These are phyloP conservation scores for Brachionichthys hirsutus DNA, from an alignment of 2,113 vertebrate species.

Conservation along the genomic window DNA sequence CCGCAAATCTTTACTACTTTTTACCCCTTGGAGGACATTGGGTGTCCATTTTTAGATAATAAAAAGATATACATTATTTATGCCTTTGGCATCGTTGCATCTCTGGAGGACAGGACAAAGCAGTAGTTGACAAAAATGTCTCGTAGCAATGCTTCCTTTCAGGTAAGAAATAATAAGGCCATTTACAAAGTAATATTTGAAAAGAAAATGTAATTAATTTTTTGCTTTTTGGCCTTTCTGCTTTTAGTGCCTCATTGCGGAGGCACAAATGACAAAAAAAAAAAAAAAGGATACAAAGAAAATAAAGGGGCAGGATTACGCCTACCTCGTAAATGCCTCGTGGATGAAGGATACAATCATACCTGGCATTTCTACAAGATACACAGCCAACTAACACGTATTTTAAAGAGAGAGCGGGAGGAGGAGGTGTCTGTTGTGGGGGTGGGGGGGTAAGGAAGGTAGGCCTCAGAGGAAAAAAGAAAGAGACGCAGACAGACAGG, in stretches of 20 bases:
- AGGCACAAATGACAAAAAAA: no score
- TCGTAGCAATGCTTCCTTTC: no score
- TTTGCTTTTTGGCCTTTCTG: conserved; percentile 35
- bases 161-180: conserved; percentile 10
- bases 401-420: conserved; percentile 57
- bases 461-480: conserved; percentile 45
- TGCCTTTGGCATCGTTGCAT: no score
- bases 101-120: not conserved
- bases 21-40: conserved; percentile 26
- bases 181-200: conserved; percentile 33
- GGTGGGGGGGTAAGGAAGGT: conserved; percentile 28
- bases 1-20: conserved; percentile 49
- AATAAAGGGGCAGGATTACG: conserved; percentile 48
- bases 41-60: conserved; percentile 39
- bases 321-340: conserved; percentile 68
- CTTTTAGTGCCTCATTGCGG: conserved; percentile 50
- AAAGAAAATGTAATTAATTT: conserved; percentile 49
- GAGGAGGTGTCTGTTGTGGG: conserved; percentile 37
- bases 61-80: conserved; percentile 50
- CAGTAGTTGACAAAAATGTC: not conserved
- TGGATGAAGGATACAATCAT: conserved; percentile 70
- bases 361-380: conserved; percentile 69
- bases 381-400: conserved; percentile 62
- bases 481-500: conserved; percentile 48
- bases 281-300: conserved; percentile 39